These are phyloP conservation scores for Tiliqua scincoides DNA, from an alignment of 2,113 vertebrate genomes.

Conservation along the genomic window DNA sequence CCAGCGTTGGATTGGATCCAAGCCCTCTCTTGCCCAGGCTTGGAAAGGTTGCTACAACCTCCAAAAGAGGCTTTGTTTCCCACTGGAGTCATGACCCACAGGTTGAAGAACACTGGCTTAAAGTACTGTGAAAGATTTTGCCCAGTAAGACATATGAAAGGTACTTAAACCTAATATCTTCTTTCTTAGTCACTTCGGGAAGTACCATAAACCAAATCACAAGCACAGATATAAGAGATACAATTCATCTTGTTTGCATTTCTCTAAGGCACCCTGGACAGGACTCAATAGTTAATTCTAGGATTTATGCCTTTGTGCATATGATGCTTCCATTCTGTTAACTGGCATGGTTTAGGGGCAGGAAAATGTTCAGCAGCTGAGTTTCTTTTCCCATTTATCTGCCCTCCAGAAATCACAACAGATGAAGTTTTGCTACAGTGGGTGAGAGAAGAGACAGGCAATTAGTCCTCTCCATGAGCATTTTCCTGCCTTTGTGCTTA, in stretches of 20 bases:
- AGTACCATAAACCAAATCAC: neutral
- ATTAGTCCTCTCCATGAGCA: neutral
- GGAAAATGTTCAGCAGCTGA: neutral
- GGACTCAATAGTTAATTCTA: neutral
- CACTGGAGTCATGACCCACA: too few relatives aligned
- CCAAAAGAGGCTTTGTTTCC: too few relatives aligned
- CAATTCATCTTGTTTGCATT: neutral
- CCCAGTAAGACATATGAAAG: neutral
- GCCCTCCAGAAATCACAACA: neutral
- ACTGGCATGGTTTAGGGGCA: neutral
- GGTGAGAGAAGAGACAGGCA: neutral
- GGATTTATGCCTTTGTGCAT: neutral
- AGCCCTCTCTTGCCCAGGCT: too few relatives aligned
- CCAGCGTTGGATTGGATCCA: too few relatives aligned
- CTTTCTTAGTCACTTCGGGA: neutral
- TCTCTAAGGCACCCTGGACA: neutral
- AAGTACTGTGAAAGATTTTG: neutral
- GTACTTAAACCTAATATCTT: neutral
- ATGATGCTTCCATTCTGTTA: neutral
- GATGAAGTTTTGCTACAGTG: neutral
- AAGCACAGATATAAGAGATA: neutral
- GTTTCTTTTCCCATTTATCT: neutral
- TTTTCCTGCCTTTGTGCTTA: neutral
- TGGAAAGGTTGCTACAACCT: too few relatives aligned
- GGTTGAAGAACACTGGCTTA: too few relatives aligned